These are phyloP conservation scores for Papilio aristodemus DNA, from an alignment of 1,140 invertebrate genomes.

Conservation along the genomic window DNA sequence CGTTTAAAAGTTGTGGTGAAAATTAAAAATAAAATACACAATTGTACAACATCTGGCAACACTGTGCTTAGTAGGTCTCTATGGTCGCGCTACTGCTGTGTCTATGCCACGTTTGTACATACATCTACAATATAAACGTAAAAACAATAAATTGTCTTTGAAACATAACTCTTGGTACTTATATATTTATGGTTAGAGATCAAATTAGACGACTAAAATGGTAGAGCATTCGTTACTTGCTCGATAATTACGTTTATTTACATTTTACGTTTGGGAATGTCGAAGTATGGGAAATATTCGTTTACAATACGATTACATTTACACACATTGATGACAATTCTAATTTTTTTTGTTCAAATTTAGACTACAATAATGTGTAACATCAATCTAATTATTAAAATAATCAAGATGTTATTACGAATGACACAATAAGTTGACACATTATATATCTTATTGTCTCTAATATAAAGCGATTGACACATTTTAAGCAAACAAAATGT, in stretches of 20 bases:
- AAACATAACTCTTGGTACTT: slow-evolving; percentile 45
- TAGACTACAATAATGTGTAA: background rate
- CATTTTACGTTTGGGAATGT: slow-evolving; percentile 59
- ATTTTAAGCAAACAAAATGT: slow-evolving; percentile 20
- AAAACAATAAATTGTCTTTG: slow-evolving; percentile 36
- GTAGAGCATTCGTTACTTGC: slow-evolving; percentile 36
- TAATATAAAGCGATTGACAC: slow-evolving; percentile 31
- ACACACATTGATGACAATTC: slow-evolving; percentile 12
- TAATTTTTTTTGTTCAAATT: slow-evolving; percentile 2
- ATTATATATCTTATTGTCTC: slow-evolving; percentile 37
- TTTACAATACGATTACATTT: slow-evolving; percentile 32
- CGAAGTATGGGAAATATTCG: slow-evolving; percentile 53
- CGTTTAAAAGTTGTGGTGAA: background rate
- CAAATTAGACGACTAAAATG: slow-evolving; percentile 39
- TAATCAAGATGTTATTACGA: slow-evolving; percentile 6
- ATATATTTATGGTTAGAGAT: slow-evolving; percentile 23
- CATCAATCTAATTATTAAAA: background rate
- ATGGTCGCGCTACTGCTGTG: slow-evolving; percentile 6
- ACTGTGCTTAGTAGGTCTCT: slow-evolving; percentile 19
- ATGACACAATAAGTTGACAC: slow-evolving; percentile 34
- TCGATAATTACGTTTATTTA: slow-evolving; percentile 57
- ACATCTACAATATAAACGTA: slow-evolving; percentile 20
- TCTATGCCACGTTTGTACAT: slow-evolving; percentile 17
- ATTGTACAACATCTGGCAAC: slow-evolving; percentile 2
- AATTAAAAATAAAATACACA: background rate